Conservation (phyloP, 2,888 invertebrate genomes). For the Frankliniella intonsa region DNA sequence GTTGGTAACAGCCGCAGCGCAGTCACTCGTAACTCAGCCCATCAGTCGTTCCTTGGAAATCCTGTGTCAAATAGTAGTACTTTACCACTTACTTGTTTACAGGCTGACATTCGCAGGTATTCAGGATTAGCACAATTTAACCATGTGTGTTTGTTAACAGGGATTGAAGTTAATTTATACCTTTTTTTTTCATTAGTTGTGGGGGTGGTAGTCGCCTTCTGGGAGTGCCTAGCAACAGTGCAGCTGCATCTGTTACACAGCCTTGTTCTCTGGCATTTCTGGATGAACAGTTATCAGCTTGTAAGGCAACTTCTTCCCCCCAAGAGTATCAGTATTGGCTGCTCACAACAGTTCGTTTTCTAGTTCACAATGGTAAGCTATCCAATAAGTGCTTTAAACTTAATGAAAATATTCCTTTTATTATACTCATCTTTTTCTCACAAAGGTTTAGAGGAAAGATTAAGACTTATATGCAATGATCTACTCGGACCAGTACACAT, state of each 20-base stretch:
- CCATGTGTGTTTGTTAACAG: not conserved
- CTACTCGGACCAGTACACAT: conserved; percentile 69
- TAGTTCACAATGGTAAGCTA: conserved; percentile 60
- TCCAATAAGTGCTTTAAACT: not conserved
- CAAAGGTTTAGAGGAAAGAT: conserved; percentile 63
- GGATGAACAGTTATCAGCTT: conserved; percentile 69
- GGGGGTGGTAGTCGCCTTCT: not conserved
- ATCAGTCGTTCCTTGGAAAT: conserved; percentile 44
- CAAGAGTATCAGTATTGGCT: conserved; percentile 76
- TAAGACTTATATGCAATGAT: conserved; percentile 70
- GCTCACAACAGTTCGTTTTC: conserved; percentile 54
- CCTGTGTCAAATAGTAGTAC: conserved; percentile 44
- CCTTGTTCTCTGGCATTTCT: conserved; percentile 46
- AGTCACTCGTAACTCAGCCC: conserved; percentile 48
- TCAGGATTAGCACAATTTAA: conserved; percentile 9
- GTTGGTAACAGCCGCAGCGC: conserved; percentile 50
- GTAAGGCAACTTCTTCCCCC: conserved; percentile 63
- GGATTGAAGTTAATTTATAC: too few species aligned
- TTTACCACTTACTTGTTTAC: conserved; percentile 46
- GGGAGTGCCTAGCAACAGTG: not conserved
- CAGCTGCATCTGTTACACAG: conserved; percentile 39
- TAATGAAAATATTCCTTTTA: not conserved
- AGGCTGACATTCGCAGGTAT: conserved; percentile 45
- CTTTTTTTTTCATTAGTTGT: conserved; percentile 21
- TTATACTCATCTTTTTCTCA: conserved; percentile 36